Evolutionary conservation across 1,140 invertebrate species (phyloP).

Genomic region (Semibalanus balanoides): DNA sequence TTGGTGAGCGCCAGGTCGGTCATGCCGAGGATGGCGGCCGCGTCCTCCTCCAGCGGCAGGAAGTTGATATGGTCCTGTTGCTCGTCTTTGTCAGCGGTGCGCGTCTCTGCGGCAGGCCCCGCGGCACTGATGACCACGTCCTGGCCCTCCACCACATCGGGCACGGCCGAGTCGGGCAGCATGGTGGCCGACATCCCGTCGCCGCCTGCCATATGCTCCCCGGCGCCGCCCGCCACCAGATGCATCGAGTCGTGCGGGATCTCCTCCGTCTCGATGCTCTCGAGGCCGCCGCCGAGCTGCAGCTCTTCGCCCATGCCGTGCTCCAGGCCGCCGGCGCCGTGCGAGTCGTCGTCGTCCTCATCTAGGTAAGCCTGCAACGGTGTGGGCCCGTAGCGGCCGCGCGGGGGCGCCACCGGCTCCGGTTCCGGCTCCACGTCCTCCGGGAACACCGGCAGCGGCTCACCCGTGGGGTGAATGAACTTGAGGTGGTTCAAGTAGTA

Average conservation of each 20-base stretch:
- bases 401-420: conserved; percentile 4
- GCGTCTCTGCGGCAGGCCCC: background rate
- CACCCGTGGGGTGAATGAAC: background rate
- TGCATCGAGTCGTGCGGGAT: conserved; percentile 5
- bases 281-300: background rate
- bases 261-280: conserved; percentile 5
- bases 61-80: background rate
- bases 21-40: background rate
- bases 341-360: background rate
- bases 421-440: conserved; percentile 2
- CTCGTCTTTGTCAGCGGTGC: background rate
- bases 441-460: conserved; percentile 3
- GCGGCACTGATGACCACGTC: conserved; percentile 1
- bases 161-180: background rate
- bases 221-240: background rate
- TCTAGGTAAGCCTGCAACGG: background rate
- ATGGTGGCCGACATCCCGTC: background rate
- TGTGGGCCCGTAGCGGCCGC: conserved; percentile 3
- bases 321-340: background rate
- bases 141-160: background rate
- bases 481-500: conserved; percentile 3
- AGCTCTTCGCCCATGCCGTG: background rate
- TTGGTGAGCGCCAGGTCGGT: background rate
- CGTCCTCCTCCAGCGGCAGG: conserved; percentile 3
- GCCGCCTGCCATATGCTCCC: background rate